Evolutionary conservation across 2,888 invertebrate genomes (phyloP), one percentile per base, ranked within the genome.

Genomic region (Erynnis tages): DNA sequence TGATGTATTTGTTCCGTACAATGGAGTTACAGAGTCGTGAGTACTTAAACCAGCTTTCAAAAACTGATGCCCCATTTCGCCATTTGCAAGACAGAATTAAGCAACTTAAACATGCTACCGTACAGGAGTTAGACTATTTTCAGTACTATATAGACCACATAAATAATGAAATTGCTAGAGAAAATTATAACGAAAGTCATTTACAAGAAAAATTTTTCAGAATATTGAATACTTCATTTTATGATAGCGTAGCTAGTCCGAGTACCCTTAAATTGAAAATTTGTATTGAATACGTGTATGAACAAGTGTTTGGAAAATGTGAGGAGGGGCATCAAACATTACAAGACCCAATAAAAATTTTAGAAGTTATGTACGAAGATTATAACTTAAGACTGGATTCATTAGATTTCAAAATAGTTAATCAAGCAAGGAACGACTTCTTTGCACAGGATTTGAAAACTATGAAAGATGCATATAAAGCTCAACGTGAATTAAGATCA

Each of bases 1-100:
- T 87, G 78, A 69, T 86, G 25, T 76, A 82, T 63, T 62, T 87
- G 55, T 89, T 89, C 58, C 75, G 83, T 35, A 74, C 76, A 7
- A 86, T 88, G 86, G 88, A 89, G 62, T 65, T 88, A 57, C 89
- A 89, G 61, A 89, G 89, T 58, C 74, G 89, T 60, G 87, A 88
- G 67, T 89, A 89, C 67, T 69, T 89, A 52, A 79, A 66, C 53
- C 78, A 89, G 54, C 71, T 84, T 21, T 70, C 88, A 1, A 85
- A 81, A 65, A 87, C 83, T 2, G 80, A 76, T 58, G 74, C 58
- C 7, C 85, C 86, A 5, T 78, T 67, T 58, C 70, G 76, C 37
- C 53, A 74, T 41, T 65, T 89, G 55, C 70, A 70, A 58, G 77
- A 82, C 14, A 76, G 79, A 14, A 82, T 80, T 2, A 82, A 73